Conservation (phyloP, 1,140 invertebrate species). For the Plectrocnemia conspersa region DNA sequence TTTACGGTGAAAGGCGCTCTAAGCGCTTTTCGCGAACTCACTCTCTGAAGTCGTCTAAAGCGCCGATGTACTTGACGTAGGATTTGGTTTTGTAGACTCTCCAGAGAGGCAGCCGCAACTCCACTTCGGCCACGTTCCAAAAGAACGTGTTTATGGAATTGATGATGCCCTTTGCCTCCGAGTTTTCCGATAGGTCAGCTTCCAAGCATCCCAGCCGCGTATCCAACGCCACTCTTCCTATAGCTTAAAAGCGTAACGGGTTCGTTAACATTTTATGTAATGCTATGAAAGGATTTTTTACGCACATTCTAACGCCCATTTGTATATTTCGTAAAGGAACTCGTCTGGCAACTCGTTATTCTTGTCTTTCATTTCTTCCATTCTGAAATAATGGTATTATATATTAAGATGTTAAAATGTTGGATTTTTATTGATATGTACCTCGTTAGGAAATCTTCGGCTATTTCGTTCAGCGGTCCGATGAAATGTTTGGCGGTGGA, state of each 20-base stretch:
- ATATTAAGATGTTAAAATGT: neutral
- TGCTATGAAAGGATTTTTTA: conserved; percentile 31
- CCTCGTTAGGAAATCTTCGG: conserved; percentile 14
- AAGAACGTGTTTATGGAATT: conserved; percentile 75
- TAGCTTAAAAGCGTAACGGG: conserved; percentile 54
- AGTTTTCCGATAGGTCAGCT: conserved; percentile 50
- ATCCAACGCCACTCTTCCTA: conserved; percentile 74
- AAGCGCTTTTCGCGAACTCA: conserved; percentile 41
- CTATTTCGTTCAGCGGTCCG: conserved; percentile 66
- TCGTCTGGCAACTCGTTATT: conserved; percentile 66
- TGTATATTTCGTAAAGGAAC: conserved; percentile 78
- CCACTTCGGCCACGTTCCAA: conserved; percentile 70
- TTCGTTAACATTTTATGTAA: neutral
- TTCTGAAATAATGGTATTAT: conserved; percentile 51
- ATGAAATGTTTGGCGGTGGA: conserved; percentile 70
- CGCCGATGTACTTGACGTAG: conserved; percentile 67
- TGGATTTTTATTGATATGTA: neutral
- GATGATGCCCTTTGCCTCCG: conserved; percentile 69
- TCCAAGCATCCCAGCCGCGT: conserved; percentile 71
- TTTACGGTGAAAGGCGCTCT: conserved; percentile 29
- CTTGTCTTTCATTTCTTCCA: conserved; percentile 61
- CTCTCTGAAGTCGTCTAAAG: conserved; percentile 66
- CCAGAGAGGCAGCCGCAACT: conserved; percentile 77
- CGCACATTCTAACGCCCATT: conserved; percentile 87
- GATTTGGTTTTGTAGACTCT: conserved; percentile 68